Base-by-base conservation (phyloP, 2,797 vertebrate species). In the Sebastes flavidus region DNA sequence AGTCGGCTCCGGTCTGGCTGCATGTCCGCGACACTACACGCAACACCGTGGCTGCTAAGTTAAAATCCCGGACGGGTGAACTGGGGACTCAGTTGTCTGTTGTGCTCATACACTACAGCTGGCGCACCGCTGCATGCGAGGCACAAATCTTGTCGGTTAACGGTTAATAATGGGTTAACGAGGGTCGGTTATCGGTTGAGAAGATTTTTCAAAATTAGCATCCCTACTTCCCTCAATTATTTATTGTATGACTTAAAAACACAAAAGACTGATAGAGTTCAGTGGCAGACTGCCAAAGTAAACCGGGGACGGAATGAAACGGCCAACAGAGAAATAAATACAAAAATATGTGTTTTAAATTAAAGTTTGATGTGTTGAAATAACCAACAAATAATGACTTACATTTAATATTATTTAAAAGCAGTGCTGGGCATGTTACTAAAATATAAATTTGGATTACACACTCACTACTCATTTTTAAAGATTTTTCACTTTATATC, bases 191-290 rank as follows among this genome's bases (percentile, higher is more conserved):
- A 42, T 38, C 36, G 36, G 1, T 38, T 38, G 1, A 42, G 38
- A 42, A 42, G 0, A 1, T 42, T 42, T 42, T 42, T 42, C 38
- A 42, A 42, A 42, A 42, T 42, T 42, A 42, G 38, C 38, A 42
- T 42, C 2, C 38, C 6, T 42, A 42, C 38, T 42, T 42, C 38
- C 38, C 38, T 42, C 38, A 42, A 81, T 90, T 78, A 91, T 78
- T 87, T 67, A 77, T 72, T 58, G 62, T 11, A 27, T 0, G 12
- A 61, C 55, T 71, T 54, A 81, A 87, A 80, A 79, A 76, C 73
- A 78, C 2, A 77, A 68, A 61, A 58, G 24, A 12, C 60, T 56
- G 32, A 16, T 13, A 29, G 22, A 69, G 54, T 82, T 81, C 14
- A 61, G 22, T 49, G 58, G 70, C 66, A 24, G 62, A 61, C n/a